Evolutionary conservation across 2,888 invertebrate species (phyloP), one percentile per base, ranked within the genome.

Genomic region (Melieria crassipennis): DNA sequence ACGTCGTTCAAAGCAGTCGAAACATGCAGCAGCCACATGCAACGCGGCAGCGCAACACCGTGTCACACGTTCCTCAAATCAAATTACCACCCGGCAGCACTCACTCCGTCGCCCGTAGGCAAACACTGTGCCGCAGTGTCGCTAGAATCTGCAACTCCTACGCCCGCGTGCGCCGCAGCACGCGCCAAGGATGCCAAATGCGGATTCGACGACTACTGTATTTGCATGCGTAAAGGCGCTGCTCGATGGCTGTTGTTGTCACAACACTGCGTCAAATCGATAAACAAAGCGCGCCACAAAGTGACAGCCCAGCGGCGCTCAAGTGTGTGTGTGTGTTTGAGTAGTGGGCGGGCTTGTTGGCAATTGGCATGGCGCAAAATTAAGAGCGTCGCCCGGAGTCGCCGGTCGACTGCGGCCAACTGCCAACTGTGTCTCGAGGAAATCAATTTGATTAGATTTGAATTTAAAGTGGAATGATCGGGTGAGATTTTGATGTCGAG

Each of bases 361-460:
- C 62, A 69, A 69, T 65, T 65, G 72, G 57, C 60, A 56, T 58
- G 55, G 69, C 71, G 72, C 72, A 71, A 74, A 76, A 77, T 76
- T 76, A 73, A 76, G 73, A 72, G 73, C 66, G 65, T 71, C 52
- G 13, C 65, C 13, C 55, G 43, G 30, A 13, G 11, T 30, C 30
- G 11, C 13, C 52, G 52, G 52, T 7, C 10, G n/a, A 52, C 46
- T 57, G 16, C 10, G 56, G 13, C 13, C 7, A 7, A 4, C 43
- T 65, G 4, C 11, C 30, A 30, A 30, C 30, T 30, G 30, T 30
- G 30, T 30, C 30, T 30, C 30, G 30, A 30, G 30, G 30, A 83
- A 84, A 84, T 84, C 84, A 84, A 84, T 84, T 84, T 83, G 82
- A 84, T 84, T 84, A 84, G 84, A 84, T 84, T 84, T 84, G 80